phyloP scores from a whole-genome alignment of 2,113 vertebrate genomes.

The Indicator indicator region DNA sequence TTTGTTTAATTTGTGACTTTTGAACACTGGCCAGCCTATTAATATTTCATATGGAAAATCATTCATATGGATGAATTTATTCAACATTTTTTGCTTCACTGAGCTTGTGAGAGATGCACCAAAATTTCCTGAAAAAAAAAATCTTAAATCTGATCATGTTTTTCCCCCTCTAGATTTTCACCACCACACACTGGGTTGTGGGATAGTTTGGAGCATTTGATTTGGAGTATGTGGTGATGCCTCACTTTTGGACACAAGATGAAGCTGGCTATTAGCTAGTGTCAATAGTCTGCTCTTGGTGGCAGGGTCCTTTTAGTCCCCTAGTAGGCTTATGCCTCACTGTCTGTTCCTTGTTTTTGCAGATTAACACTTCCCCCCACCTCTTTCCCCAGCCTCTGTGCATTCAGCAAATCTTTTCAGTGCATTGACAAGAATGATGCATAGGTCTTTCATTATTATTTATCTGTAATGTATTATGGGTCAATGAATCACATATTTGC shows the following conservation, averaged over 20 bases:
- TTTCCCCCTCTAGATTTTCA: background rate
- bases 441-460: conserved; percentile 55
- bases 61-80: background rate
- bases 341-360: background rate
- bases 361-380: background rate
- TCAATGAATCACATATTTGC: conserved; percentile 56
- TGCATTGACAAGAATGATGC: conserved; percentile 20
- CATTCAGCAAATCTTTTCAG: background rate
- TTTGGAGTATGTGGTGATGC: too few species aligned
- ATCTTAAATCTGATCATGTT: background rate
- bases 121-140: background rate
- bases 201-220: background rate
- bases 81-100: background rate
- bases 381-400: background rate
- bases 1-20: background rate
- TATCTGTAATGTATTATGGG: conserved; percentile 49
- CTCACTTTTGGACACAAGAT: background rate
- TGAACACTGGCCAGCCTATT: background rate
- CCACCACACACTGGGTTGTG: background rate
- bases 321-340: background rate
- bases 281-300: background rate
- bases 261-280: background rate
- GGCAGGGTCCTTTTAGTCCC: background rate
- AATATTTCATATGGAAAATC: background rate
- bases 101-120: background rate